Percentiles rank a stretch among this genome's conserved stretches.
phyloP scores from a whole-genome alignment of 92 coral and sea anemone genomes.

The Bergia sp. region DNA sequence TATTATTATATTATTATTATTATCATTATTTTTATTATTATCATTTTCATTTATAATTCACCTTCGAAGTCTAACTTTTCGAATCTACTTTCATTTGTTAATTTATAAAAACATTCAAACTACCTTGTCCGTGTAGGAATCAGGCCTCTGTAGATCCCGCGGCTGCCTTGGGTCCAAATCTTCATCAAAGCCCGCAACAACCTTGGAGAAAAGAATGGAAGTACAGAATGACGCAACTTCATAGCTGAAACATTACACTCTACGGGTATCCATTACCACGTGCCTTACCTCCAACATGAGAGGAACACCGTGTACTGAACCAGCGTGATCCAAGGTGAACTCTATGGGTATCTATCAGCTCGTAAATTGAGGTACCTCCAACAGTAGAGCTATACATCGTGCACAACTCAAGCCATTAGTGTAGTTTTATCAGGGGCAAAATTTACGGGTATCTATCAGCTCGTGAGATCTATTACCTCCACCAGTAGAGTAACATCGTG shows the following conservation, averaged over 20 bases:
- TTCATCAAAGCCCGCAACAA: constrained; percentile 74
- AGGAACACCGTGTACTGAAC: no score
- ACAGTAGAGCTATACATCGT: background rate
- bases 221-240: no score
- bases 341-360: background rate
- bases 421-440: no score
- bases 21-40: no score
- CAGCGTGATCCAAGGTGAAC: no score
- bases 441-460: constrained; percentile 7
- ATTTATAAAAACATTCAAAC: background rate
- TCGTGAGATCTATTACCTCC: constrained; percentile 50
- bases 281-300: no score
- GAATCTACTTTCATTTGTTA: background rate
- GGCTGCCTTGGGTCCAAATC: constrained; percentile 88
- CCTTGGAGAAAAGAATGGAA: constrained; percentile 38
- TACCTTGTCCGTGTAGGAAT: constrained; percentile 58
- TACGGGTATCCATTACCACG: background rate
- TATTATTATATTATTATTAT: no score
- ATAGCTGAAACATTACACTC: no score
- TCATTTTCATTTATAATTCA: background rate
- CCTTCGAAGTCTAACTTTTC: background rate
- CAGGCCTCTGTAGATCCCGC: constrained; percentile 66
- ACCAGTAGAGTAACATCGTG: constrained; percentile 66
- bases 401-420: no score
- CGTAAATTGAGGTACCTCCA: background rate